Evolutionary conservation across 1,140 invertebrate genomes (phyloP).

Genomic region (Zaprionus davidi): DNA sequence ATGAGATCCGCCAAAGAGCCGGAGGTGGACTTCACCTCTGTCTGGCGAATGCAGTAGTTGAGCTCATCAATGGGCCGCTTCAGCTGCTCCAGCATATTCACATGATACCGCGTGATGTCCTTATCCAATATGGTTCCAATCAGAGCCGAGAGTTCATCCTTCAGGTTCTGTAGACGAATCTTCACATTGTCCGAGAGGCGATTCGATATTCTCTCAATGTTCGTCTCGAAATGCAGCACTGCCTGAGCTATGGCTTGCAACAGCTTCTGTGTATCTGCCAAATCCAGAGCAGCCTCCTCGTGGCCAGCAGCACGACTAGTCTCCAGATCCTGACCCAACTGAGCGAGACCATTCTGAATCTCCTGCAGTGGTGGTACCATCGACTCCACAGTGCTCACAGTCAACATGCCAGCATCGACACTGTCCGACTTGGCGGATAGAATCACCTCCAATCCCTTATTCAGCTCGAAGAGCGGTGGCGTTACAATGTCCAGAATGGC

Average conservation of each 20-base stretch:
- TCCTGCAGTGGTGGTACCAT: conserved; percentile 85
- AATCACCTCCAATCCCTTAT: conserved; percentile 85
- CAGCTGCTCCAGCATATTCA: conserved; percentile 68
- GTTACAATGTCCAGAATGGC: conserved; percentile 85
- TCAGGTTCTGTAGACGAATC: conserved; percentile 59
- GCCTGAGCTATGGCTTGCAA: conserved; percentile 81
- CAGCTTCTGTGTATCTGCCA: conserved; percentile 76
- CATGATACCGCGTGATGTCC: conserved; percentile 72
- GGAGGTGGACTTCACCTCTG: conserved; percentile 75
- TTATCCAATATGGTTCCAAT: conserved; percentile 77
- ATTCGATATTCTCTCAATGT: conserved; percentile 70
- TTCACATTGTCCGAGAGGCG: conserved; percentile 63
- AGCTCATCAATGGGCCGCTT: conserved; percentile 80
- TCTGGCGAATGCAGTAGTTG: conserved; percentile 83
- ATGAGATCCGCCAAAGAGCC: conserved; percentile 81
- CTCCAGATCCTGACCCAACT: conserved; percentile 79
- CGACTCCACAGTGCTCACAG: conserved; percentile 84
- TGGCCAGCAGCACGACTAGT: conserved; percentile 52
- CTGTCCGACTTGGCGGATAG: conserved; percentile 60
- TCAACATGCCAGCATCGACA: conserved; percentile 77
- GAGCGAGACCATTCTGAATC: conserved; percentile 84
- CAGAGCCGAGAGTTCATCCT: conserved; percentile 73
- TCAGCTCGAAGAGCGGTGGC: conserved; percentile 85
- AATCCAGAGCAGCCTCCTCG: conserved; percentile 60
- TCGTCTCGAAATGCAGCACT: conserved; percentile 79